A percentile compares a stretch with the other conserved stretches of the same genome.
phyloP scores from a whole-genome alignment of 2,888 invertebrate species.

The Dicyrtoma fusca region DNA sequence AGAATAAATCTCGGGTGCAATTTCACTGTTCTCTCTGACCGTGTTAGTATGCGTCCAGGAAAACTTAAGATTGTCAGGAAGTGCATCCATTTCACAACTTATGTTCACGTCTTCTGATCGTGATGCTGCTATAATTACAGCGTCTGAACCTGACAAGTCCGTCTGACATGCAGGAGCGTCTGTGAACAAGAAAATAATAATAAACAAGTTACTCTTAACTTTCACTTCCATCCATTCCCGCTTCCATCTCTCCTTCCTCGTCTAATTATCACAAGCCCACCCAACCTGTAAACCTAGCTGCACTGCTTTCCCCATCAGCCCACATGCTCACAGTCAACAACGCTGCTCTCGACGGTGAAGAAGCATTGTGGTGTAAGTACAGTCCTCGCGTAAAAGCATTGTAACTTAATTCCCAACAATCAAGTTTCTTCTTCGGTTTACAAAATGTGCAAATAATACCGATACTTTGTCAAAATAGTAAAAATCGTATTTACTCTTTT shows the following conservation, averaged over 20 bases:
- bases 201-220: neutral
- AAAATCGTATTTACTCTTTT: too few species aligned
- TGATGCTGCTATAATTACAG: conserved; percentile 56
- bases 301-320: too few species aligned
- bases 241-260: neutral
- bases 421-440: too few species aligned
- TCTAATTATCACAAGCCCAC: neutral
- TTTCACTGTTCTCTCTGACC: conserved; percentile 54
- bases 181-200: conserved; percentile 35
- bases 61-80: conserved; percentile 55
- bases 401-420: too few species aligned
- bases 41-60: conserved; percentile 56
- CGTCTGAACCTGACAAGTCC: conserved; percentile 56
- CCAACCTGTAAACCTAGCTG: too few species aligned
- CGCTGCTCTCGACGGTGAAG: too few species aligned
- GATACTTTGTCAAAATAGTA: too few species aligned
- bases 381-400: too few species aligned
- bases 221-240: neutral
- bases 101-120: conserved; percentile 55
- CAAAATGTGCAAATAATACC: too few species aligned
- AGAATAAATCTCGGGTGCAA: conserved; percentile 54
- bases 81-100: conserved; percentile 57
- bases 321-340: too few species aligned
- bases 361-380: too few species aligned
- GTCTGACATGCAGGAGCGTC: conserved; percentile 57